These are phyloP conservation scores for Anneissia japonica DNA, from an alignment of 35 echinoderm and acorn worm genomes.

Conservation along the genomic window DNA sequence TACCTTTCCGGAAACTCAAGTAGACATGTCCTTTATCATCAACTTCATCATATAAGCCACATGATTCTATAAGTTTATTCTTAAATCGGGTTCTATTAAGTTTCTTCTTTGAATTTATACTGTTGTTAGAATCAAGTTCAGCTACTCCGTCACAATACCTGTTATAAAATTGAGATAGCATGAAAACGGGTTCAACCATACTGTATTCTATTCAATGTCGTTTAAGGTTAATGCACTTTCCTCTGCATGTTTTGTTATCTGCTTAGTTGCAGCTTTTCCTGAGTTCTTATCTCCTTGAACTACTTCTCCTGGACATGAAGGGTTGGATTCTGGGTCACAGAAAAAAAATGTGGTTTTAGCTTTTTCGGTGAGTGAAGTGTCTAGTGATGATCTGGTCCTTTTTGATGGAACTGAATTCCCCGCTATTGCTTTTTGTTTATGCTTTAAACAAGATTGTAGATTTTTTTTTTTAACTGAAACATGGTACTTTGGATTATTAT, in stretches of 20 bases:
- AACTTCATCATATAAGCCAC: background rate
- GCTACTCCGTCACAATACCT: background rate
- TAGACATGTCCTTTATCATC: background rate
- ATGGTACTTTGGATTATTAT: no score
- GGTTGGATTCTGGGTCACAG: background rate
- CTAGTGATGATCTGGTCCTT: background rate
- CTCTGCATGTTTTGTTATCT: background rate
- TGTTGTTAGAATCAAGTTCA: background rate
- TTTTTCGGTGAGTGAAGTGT: background rate
- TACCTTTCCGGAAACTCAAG: background rate
- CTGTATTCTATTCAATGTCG: background rate
- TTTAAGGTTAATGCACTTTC: background rate
- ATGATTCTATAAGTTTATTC: background rate
- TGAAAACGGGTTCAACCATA: background rate
- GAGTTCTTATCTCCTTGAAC: background rate
- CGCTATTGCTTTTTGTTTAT: no score
- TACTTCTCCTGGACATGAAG: background rate
- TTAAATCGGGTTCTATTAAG: background rate
- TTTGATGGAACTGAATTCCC: no score
- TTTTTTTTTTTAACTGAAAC: no score
- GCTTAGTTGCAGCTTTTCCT: no score
- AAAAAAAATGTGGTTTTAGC: background rate
- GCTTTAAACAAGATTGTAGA: no score
- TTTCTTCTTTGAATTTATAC: background rate
- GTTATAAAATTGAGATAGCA: background rate